Evolutionary conservation across 2,113 vertebrate species (phyloP).

Genomic region (Procapra przewalskii): DNA sequence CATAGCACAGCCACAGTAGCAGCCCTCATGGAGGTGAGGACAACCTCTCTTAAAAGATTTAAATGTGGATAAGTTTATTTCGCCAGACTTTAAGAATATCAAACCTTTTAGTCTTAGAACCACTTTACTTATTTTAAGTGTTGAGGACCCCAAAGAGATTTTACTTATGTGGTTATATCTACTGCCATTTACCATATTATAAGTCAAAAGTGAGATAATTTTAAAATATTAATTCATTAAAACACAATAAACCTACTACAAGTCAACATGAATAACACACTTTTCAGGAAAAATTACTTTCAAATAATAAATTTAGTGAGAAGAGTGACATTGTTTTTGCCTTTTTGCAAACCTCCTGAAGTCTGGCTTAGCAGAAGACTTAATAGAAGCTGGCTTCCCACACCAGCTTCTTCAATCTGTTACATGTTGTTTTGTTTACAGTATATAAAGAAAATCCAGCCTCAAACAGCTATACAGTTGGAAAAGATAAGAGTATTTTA

Average conservation of each 20-base stretch:
- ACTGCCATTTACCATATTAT: neutral
- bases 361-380: neutral
- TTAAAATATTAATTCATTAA: neutral
- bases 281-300: neutral
- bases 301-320: neutral
- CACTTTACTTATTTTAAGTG: neutral
- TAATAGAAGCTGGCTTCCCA: neutral
- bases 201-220: neutral
- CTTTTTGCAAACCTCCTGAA: neutral
- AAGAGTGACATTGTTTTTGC: neutral
- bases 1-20: neutral
- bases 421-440: neutral
- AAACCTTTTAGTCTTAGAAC: constrained; percentile 1
- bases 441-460: neutral
- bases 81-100: neutral
- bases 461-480: neutral
- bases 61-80: neutral
- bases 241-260: neutral
- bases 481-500: neutral
- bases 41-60: neutral
- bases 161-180: neutral
- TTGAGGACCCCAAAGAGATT: neutral
- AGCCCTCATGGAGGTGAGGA: neutral
- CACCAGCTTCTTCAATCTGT: neutral
- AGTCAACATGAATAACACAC: neutral